Evolutionary conservation across 2,797 vertebrate species (phyloP), one percentile per base, ranked within the genome.

Genomic region (Australoheros facetus): DNA sequence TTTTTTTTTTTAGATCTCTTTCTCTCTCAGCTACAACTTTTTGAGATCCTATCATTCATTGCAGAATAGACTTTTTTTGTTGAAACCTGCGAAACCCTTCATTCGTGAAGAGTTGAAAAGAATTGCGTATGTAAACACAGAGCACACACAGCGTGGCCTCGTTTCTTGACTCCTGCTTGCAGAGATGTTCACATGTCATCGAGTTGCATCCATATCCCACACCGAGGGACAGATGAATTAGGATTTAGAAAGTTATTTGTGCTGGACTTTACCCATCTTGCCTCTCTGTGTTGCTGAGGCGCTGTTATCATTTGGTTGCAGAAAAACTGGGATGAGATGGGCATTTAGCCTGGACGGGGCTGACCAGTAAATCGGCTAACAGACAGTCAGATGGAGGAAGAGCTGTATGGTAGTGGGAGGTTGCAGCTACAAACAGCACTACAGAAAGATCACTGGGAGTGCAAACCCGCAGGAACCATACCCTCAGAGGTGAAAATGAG

Each of bases 401-500:
- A 66, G 59, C 54, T 78, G 45, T 56, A 9, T 34, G 39, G 30
- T n/a, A 30, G n/a, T 54, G 74, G 79, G 60, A 59, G 32, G 74
- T 23, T 76, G 71, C 51, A 62, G 73, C 59, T 73, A 86, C 73
- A 59, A 73, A 76, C 70, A 71, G 59, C 78, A 66, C 60, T 53
- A 70, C 66, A 75, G 17, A 79, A 66, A 53, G 70, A 87, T 83
- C 73, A 72, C 77, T 16, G 77, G 73, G 16, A 79, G 88, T 66
- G 71, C 69, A 83, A 80, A 85, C 77, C 85, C 45, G 73, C 79
- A 75, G 90, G 87, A 91, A 80, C 83, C 77, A 19, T 72, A 79
- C 86, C 87, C 82, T 77, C 76, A 57, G 82, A 92, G 86, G 75
- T 89, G 75, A 89, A 85, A 88, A 85, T 79, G 84, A 87, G 83